Percentiles rank a stretch among this genome's conserved stretches.
phyloP scores from a whole-genome alignment of 2,797 vertebrate genomes.

The Choloepus didactylus region DNA sequence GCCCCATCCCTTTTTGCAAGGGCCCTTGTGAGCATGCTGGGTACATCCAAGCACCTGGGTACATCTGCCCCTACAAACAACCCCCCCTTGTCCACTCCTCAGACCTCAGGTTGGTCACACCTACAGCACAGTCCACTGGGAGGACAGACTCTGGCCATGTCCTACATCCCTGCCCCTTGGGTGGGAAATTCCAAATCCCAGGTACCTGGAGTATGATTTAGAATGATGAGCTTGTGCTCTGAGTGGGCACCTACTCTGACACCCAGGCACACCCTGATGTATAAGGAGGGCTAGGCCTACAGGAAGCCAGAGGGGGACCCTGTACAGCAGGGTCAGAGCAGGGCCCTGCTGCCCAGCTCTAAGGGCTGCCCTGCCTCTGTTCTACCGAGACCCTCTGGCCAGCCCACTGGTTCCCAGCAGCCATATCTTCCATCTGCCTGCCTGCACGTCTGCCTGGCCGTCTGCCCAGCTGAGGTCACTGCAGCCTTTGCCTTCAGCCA shows the following conservation, averaged over 20 bases:
- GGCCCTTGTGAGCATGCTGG: not conserved
- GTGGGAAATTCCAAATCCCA: constrained; percentile 23
- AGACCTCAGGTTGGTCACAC: not conserved
- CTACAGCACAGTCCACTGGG: not conserved
- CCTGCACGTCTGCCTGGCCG: not conserved
- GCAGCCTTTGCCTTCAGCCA: not conserved
- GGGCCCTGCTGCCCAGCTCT: not conserved
- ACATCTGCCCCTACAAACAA: not conserved
- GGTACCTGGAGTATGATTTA: not conserved
- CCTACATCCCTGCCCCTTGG: not conserved
- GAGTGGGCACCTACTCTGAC: not conserved
- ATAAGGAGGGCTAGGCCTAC: not conserved
- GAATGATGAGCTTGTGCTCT: not conserved
- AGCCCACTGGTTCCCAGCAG: not conserved
- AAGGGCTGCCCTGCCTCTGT: not conserved
- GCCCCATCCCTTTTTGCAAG: not conserved
- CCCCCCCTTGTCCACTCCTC: not conserved
- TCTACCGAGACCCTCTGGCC: not conserved
- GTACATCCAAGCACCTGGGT: not conserved
- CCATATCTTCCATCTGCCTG: not conserved
- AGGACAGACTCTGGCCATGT: not conserved
- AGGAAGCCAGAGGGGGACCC: not conserved
- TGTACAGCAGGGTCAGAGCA: not conserved
- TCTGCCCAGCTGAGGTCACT: not conserved
- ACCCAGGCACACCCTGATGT: not conserved